These are phyloP conservation scores for Drosophila neutralis DNA, from an alignment of 2,888 invertebrate species.

Conservation along the genomic window DNA sequence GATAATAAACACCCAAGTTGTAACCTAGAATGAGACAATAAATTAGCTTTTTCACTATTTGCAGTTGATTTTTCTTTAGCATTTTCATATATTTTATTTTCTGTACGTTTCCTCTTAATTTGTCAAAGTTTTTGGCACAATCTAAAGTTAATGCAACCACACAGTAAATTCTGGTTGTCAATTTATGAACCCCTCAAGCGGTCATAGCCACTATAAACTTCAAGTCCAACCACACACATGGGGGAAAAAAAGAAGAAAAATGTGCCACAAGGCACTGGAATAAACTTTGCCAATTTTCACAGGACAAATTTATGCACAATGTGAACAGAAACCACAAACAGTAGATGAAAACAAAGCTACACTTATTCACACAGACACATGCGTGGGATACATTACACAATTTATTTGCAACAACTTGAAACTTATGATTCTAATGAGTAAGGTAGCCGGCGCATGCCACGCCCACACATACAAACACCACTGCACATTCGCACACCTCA, in stretches of 20 bases:
- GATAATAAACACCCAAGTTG: background rate
- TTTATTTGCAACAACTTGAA: conserved; percentile 48
- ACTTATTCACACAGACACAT: conserved; percentile 12
- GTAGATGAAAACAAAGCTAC: conserved; percentile 32
- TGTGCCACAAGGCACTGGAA: conserved; percentile 20
- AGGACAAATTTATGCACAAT: conserved; percentile 68
- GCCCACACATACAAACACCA: background rate
- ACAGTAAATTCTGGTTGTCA: conserved; percentile 20
- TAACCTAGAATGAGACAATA: background rate
- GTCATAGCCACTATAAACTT: conserved; percentile 52
- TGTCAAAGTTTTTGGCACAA: conserved; percentile 1
- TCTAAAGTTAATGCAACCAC: conserved; percentile 4
- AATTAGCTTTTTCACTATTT: background rate
- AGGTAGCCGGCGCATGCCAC: conserved; percentile 21
- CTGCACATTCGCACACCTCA: conserved; percentile 22
- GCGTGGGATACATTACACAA: conserved; percentile 24
- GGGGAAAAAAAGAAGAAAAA: background rate
- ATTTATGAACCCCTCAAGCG: conserved; percentile 31
- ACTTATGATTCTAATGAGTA: conserved; percentile 47
- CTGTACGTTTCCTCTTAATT: background rate
- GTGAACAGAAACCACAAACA: conserved; percentile 38
- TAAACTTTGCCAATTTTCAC: conserved; percentile 72
- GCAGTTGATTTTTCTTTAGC: too few species aligned
- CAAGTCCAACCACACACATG: conserved; percentile 34
- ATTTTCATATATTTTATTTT: background rate